A percentile compares a stretch with the other conserved stretches of the same genome.
Evolutionary conservation across 2,888 invertebrate genomes (phyloP).

Genomic region (Chrysolina oricalcia): DNA sequence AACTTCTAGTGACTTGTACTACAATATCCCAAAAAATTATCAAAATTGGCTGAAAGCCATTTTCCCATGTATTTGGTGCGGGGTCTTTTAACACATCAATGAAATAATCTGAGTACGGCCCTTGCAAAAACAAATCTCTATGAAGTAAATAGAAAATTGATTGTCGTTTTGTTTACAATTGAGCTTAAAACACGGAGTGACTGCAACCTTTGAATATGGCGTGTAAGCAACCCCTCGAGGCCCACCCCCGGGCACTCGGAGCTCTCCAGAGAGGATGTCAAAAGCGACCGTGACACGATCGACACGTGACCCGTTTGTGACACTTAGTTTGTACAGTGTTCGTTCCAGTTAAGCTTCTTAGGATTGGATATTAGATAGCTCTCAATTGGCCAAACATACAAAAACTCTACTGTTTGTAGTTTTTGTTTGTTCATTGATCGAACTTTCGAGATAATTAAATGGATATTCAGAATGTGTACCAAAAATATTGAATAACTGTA

Average conservation of each 20-base stretch:
- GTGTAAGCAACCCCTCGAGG: constrained; percentile 44
- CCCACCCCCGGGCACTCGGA: constrained; percentile 33
- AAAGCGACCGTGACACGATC: constrained; percentile 41
- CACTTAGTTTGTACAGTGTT: constrained; percentile 45
- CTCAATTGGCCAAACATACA: neutral
- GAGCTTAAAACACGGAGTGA: constrained; percentile 56
- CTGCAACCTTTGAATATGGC: constrained; percentile 51
- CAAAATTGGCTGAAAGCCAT: too few species aligned
- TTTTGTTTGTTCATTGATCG: constrained; percentile 32
- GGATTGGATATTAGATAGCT: constrained; percentile 29
- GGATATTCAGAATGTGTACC: too few species aligned
- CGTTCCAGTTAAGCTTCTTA: constrained; percentile 56
- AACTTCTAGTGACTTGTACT: too few species aligned
- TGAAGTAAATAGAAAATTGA: constrained; percentile 14
- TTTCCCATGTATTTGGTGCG: too few species aligned
- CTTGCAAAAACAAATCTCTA: neutral
- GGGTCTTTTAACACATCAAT: too few species aligned
- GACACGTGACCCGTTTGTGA: constrained; percentile 47
- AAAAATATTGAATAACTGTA: too few species aligned
- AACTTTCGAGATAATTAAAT: neutral
- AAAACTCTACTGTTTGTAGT: neutral
- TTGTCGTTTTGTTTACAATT: constrained; percentile 51
- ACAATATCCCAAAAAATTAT: too few species aligned
- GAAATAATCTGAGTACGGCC: neutral
- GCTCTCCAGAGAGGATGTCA: constrained; percentile 34